A percentile compares a stretch with the other conserved stretches of the same genome.
Conservation (phyloP, 2,797 vertebrate species). For the Danio jaintianensis region DNA sequence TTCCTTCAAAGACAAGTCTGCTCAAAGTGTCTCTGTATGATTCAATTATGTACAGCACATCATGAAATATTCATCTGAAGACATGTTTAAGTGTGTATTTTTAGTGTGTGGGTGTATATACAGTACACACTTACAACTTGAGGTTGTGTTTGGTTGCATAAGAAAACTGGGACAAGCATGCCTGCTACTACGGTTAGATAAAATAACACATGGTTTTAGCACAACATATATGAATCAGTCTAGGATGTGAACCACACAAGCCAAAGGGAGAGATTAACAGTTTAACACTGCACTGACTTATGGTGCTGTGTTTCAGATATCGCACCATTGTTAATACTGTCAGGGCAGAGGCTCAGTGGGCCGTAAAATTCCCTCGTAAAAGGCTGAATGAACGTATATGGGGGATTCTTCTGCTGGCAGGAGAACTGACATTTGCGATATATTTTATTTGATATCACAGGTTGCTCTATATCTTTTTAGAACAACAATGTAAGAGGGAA, state of each 20-base stretch:
- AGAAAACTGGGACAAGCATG: background rate
- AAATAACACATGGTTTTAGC: background rate
- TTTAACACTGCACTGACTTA: constrained; percentile 58
- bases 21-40: constrained; percentile 39
- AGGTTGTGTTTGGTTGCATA: constrained; percentile 15
- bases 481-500: constrained; percentile 8
- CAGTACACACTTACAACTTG: background rate
- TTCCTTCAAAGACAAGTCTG: constrained; percentile 36
- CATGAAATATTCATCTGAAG: constrained; percentile 8
- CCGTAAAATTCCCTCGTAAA: constrained; percentile 62
- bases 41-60: constrained; percentile 27
- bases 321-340: constrained; percentile 58
- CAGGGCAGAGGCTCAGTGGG: constrained; percentile 48
- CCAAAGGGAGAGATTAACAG: constrained; percentile 53
- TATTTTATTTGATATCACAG: constrained; percentile 19
- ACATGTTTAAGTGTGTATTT: constrained; percentile 28
- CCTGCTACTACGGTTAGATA: background rate
- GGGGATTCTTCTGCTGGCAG: constrained; percentile 45
- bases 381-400: constrained; percentile 42
- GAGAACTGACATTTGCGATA: constrained; percentile 29
- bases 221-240: background rate
- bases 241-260: constrained; percentile 5
- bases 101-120: constrained; percentile 22
- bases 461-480: constrained; percentile 6
- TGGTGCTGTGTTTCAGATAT: constrained; percentile 47